phyloP scores from a whole-genome alignment of 2,888 invertebrate genomes.

The Calameuta filiformis region DNA sequence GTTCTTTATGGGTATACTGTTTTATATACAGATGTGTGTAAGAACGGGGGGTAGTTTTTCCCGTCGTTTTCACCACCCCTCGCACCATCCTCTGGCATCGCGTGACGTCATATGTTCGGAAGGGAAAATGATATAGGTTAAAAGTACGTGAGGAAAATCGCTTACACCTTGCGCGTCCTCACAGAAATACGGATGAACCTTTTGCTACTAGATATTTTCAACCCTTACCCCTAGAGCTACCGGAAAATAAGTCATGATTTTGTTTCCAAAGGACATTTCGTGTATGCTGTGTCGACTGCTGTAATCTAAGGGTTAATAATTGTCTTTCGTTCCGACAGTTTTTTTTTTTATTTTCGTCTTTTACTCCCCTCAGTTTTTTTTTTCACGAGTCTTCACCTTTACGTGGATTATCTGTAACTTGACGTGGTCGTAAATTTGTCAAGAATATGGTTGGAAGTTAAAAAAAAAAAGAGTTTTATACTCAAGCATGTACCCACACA shows the following conservation, averaged over 20 bases:
- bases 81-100: not conserved
- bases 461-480: not conserved
- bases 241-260: conserved; percentile 1
- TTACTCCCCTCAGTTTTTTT: not conserved
- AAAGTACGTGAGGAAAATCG: conserved; percentile 54
- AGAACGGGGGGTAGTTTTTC: conserved; percentile 3
- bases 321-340: not conserved
- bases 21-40: not conserved
- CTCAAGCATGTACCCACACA: not conserved
- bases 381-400: not conserved
- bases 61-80: conserved; percentile 14
- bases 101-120: conserved; percentile 34
- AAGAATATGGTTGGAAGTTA: not conserved
- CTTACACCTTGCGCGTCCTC: conserved; percentile 17
- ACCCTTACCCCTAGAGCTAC: not conserved
- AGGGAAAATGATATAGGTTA: conserved; percentile 54
- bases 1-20: not conserved
- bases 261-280: not conserved
- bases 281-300: not conserved
- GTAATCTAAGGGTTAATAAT: not conserved
- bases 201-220: not conserved
- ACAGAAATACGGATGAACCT: conserved; percentile 11
- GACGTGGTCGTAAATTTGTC: not conserved
- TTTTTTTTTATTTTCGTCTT: not conserved
- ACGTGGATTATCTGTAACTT: not conserved